phyloP scores from a whole-genome alignment of 2,888 invertebrate species.

The Coelogynopora nodosa region DNA sequence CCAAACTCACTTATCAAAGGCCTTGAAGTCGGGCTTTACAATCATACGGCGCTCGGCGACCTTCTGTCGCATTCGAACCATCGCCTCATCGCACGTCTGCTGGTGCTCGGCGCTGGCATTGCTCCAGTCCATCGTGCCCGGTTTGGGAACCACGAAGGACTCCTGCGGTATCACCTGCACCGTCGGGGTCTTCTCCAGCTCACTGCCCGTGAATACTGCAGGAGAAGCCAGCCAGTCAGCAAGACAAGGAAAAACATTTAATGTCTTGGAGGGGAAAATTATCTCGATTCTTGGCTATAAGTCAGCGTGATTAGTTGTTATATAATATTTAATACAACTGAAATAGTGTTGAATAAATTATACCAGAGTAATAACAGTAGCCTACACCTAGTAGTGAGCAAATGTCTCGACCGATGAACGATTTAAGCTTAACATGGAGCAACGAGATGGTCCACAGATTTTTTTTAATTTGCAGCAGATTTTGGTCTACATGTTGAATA shows the following conservation, averaged over 20 bases:
- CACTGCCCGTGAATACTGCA: slow-evolving; percentile 59
- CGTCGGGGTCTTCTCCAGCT: slow-evolving; percentile 57
- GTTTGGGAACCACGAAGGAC: slow-evolving; percentile 58
- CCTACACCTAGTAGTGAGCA: too few relatives aligned
- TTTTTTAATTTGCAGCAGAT: too few relatives aligned
- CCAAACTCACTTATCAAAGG: slow-evolving; percentile 59
- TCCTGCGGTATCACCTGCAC: slow-evolving; percentile 55
- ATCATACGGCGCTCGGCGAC: slow-evolving; percentile 57
- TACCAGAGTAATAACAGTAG: too few relatives aligned
- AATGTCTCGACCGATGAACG: too few relatives aligned
- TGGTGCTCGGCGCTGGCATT: slow-evolving; percentile 55
- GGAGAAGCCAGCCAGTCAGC: not conserved
- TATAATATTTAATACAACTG: too few relatives aligned
- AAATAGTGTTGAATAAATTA: too few relatives aligned
- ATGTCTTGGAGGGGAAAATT: not conserved
- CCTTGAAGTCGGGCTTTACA: slow-evolving; percentile 58
- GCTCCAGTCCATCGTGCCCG: slow-evolving; percentile 58
- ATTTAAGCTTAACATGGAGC: too few relatives aligned
- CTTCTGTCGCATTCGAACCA: slow-evolving; percentile 55
- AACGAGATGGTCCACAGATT: too few relatives aligned
- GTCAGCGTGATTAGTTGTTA: too few relatives aligned
- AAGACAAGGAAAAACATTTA: not conserved
- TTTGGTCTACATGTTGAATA: too few relatives aligned
- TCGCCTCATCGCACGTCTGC: slow-evolving; percentile 53
- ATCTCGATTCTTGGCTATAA: too few relatives aligned